phyloP scores from a whole-genome alignment of 2,888 invertebrate genomes.

The Cerastoderma edule region DNA sequence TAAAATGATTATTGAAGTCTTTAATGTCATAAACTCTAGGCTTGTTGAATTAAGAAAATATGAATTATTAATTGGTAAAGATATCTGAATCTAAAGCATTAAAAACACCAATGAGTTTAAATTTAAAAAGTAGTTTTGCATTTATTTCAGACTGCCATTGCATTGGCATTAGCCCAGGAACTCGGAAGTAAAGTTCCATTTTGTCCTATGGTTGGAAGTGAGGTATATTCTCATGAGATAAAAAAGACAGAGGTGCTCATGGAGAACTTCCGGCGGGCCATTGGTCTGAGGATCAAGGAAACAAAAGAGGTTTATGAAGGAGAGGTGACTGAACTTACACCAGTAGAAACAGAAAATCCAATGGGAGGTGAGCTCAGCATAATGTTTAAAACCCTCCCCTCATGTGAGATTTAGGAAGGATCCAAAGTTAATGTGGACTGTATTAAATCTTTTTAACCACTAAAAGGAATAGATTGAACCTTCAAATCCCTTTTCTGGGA shows the following conservation, averaged over 20 bases:
- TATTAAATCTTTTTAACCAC: too few species aligned
- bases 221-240: constrained; percentile 98
- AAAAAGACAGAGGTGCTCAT: constrained; percentile 99
- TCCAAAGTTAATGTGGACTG: too few species aligned
- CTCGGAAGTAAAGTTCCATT: constrained; percentile 94
- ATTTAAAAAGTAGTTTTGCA: not conserved
- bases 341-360: constrained; percentile 98
- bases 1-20: too few species aligned
- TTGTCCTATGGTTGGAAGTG: constrained; percentile 88
- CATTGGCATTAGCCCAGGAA: constrained; percentile 98
- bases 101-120: not conserved
- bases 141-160: constrained; percentile 92
- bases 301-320: constrained; percentile 99
- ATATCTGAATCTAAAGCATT: too few species aligned
- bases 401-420: too few species aligned
- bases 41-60: too few species aligned
- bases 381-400: too few species aligned
- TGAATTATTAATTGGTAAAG: too few species aligned
- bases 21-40: too few species aligned
- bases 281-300: constrained; percentile 91
- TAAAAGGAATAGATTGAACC: too few species aligned
- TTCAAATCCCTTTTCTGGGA: too few species aligned
- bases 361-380: constrained; percentile 89
- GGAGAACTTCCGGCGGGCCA: constrained; percentile 99
- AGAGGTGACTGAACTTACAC: constrained; percentile 99